Conservation (phyloP, 2,888 invertebrate species). For the Prosopocoilus inquinatus region DNA sequence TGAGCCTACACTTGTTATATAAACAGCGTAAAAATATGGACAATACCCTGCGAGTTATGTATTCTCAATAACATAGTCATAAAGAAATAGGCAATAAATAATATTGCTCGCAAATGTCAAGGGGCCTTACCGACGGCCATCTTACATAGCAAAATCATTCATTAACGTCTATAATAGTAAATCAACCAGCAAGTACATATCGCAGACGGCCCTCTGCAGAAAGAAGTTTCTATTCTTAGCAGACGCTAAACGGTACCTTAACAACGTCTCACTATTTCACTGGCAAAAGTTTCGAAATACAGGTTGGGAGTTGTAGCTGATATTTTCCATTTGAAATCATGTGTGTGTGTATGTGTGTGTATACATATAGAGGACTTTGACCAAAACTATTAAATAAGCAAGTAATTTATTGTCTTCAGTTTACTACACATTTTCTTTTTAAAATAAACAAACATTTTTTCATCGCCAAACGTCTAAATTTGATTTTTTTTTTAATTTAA, state of each 20-base stretch:
- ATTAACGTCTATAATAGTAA: slow-evolving; percentile 38
- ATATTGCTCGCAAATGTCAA: slow-evolving; percentile 33
- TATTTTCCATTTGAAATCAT: too few relatives aligned
- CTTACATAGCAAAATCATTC: slow-evolving; percentile 36
- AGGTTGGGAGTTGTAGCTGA: too few relatives aligned
- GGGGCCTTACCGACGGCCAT: slow-evolving; percentile 33
- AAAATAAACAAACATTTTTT: too few relatives aligned
- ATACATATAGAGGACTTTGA: too few relatives aligned
- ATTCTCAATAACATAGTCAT: slow-evolving; percentile 18
- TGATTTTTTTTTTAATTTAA: too few relatives aligned
- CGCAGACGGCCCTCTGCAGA: background rate
- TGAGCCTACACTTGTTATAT: slow-evolving; percentile 9
- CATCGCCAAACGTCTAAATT: too few relatives aligned
- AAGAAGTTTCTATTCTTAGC: slow-evolving; percentile 3
- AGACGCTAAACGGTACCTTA: slow-evolving; percentile 1
- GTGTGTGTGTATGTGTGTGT: too few relatives aligned
- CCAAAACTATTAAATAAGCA: too few relatives aligned
- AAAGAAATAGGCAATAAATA: slow-evolving; percentile 19
- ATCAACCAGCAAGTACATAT: slow-evolving; percentile 31
- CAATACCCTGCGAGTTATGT: slow-evolving; percentile 14
- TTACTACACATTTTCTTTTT: too few relatives aligned
- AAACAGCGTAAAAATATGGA: slow-evolving; percentile 6
- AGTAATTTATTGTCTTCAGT: too few relatives aligned
- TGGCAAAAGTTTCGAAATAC: too few relatives aligned
- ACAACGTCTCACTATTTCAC: background rate